Evolutionary conservation across 2,113 vertebrate species (phyloP), one percentile per base, ranked within the genome.

Genomic region (Elgaria multicarinata): DNA sequence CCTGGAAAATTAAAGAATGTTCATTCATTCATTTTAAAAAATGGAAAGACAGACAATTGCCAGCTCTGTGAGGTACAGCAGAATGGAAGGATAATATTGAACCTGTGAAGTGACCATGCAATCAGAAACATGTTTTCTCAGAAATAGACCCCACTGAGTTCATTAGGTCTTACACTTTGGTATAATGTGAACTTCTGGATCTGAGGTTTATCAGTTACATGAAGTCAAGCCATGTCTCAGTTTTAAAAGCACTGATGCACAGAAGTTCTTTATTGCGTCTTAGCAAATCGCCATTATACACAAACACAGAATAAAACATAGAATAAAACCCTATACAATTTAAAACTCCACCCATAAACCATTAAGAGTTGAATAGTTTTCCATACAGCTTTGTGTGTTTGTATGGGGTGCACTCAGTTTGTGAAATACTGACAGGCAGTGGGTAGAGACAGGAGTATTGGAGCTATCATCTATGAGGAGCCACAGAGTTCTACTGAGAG

Each of bases 1-100:
- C 71, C 85, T 39, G 89, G n/a, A 91, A 69, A 92, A 33, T 64
- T 84, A 42, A 55, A 5, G 71, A 24, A 3, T 42, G 8, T 79
- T 55, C 14, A 72, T 13, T 39, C 33, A 10, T 64, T 85, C 22
- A 1, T 46, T 28, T 66, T 69, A 64, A 50, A 28, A 44, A 39
- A 8, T 22, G 44, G 58, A 5, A 26, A 80, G n/a, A 53, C 16
- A 69, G 42, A 44, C 58, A 78, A 36, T 39, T 69, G 33, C 46
- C 33, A 80, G 44, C 39, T 78, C 39, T 39, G 66, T 31, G 7
- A 36, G 4, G 6, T 12, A 78, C 31, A 50, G 16, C 22, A 78
- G 42, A 84, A 67, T 13, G 67, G 44, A 79, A 87, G 66, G n/a
- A 53, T 67, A 69, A 55, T 50, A n/a, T n/a, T 53, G 44, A 78